Evolutionary conservation across 2,888 invertebrate species (phyloP), one percentile per base, ranked within the genome.

Genomic region (Drosophila pegasa): DNA sequence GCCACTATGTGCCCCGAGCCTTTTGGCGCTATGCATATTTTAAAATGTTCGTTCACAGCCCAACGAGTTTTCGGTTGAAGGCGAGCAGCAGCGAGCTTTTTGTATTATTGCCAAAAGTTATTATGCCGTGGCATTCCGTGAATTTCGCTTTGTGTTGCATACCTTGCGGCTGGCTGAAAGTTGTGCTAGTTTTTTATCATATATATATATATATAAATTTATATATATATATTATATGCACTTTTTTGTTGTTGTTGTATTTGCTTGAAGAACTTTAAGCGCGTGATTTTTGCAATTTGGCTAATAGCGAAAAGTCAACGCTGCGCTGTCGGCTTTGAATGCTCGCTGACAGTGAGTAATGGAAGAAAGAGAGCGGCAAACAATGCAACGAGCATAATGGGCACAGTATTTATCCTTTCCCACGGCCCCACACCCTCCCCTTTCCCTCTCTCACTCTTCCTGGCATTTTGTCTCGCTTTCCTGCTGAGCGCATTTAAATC

Each of bases 41-140:
- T 55, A 70, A 66, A 72, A 70, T 77, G 60, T 62, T 72, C 66
- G 58, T 66, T 52, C 65, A 80, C 66, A 71, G 56, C 61, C 78
- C 78, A 78, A 50, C 74, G 71, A 81, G n/a, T n/a, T n/a, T 67
- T 78, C 70, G 66, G 50, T 50, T 58, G 47, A 55, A 51, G 51
- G 38, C 57, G 33, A 10, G 33, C n/a, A 50, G 61, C 43, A 60
- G 51, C 63, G 60, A 54, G 75, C 83, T 78, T 86, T 75, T 80
- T 87, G 82, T 83, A 75, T 83, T 83, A 83, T 83, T 83, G 82
- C 82, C 80, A 83, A 87, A 83, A 87, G 84, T 83, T 83, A 84
- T 83, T 78, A 78, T 80, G 67, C 83, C 61, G 59, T 63, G 73
- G 76, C 66, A 71, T 79, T 79, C 73, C 66, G 38, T 67, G 58